phyloP scores from a whole-genome alignment of 2,797 vertebrate species.

The Coilia nasus region DNA sequence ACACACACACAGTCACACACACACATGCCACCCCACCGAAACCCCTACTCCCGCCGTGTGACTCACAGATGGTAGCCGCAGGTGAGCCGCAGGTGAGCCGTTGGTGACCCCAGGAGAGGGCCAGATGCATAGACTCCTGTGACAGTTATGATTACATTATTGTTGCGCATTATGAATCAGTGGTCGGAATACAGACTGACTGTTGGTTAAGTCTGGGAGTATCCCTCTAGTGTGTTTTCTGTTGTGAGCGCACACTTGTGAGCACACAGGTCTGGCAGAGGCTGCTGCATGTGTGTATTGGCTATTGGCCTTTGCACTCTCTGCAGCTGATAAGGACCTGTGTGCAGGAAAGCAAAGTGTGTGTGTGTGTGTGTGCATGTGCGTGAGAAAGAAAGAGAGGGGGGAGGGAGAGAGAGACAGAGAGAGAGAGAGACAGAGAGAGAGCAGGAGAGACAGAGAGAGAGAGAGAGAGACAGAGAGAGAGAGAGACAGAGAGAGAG shows the following conservation, averaged over 20 bases:
- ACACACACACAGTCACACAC: neutral
- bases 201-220: too few relatives aligned
- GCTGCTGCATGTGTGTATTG: constrained; percentile 50
- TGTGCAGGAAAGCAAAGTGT: constrained; percentile 7
- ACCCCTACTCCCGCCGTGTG: too few relatives aligned
- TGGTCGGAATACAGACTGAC: too few relatives aligned
- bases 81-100: too few relatives aligned
- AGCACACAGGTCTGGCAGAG: neutral
- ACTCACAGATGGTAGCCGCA: too few relatives aligned
- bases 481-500: constrained; percentile 32
- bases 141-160: too few relatives aligned
- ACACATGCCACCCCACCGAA: too few relatives aligned
- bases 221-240: too few relatives aligned
- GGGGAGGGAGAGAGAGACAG: constrained; percentile 1
- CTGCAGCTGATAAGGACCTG: constrained; percentile 67
- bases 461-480: constrained; percentile 45
- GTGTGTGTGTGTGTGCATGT: constrained; percentile 37
- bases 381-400: constrained; percentile 29
- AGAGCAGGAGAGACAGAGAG: constrained; percentile 4
- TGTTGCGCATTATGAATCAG: too few relatives aligned
- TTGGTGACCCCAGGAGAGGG: too few relatives aligned
- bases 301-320: constrained; percentile 72
- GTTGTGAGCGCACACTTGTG: neutral
- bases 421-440: constrained; percentile 47
- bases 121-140: too few relatives aligned